Evolutionary conservation across 2,888 invertebrate species (phyloP), one percentile per base, ranked within the genome.

Genomic region (Polyploca ridens): DNA sequence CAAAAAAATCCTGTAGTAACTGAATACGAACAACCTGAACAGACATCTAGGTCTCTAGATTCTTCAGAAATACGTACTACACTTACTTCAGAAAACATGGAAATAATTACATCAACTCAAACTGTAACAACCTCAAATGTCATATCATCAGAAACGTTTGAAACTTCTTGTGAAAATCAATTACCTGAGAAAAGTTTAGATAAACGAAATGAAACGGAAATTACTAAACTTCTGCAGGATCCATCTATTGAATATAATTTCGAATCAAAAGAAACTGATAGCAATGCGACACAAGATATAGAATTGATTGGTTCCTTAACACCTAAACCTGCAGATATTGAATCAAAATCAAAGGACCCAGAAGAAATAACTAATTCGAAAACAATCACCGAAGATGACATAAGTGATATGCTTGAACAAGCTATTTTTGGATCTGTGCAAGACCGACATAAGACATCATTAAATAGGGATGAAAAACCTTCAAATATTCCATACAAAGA

Each of bases 371-470:
- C n/a, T 54, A 38, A 16, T 8, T 3, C 49, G 54, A 63, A 71
- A 62, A 63, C 63, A 16, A 63, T 75, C 10, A 72, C 72, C n/a
- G 81, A 84, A 76, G 76, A 74, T 62, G 77, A 82, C 62, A 75
- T 83, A 33, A 78, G 83, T 13, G 79, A 83, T 33, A 72, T 86
- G 62, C 66, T 92, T 14, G 95, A 95, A 84, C 93, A 95, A 86
- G 95, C 92, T 3, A 95, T 96, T 71, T 96, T 96, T 80, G 96
- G 96, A 58, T 96, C 96, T 11, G 95, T 96, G 13, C 95, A 96
- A 89, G 90, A 95, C 74, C 88, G 96, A 58, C 94, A 86, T 66
- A 86, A 77, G 76, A 64, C 66, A 58, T 27, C 65, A 44, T 59
- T 64, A 49, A 72, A 76, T 16, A 80, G 75, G 44, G 82, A 69